Base-by-base conservation (phyloP, 1,140 invertebrate genomes). In the Leptinotarsa texana region DNA sequence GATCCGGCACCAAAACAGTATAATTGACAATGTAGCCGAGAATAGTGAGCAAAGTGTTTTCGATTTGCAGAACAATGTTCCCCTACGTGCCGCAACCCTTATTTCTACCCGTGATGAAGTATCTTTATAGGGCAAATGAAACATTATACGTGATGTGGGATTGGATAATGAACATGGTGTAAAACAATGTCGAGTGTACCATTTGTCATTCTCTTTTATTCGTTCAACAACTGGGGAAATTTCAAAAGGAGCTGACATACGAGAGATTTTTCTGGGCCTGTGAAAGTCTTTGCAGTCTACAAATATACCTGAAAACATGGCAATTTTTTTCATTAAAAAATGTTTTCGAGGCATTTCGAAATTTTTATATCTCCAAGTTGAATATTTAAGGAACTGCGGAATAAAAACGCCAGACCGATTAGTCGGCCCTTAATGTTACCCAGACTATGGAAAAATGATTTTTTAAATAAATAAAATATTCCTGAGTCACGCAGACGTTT, bases 51-150 rank as follows among this genome's bases (percentile, higher is more conserved):
- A 57, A 57, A 57, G 51, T 57, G 51, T 57, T 57, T 57, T 57
- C 51, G 15, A 57, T 18, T 57, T 18, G 51, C 15, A 57, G 51
- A 57, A 57, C 51, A 57, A 57, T 57, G 51, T 57, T 57, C 51
- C 51, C 51, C 51, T n/a, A 57, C 51, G 51, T 57, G 51, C 6
- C 51, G 17, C 51, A 57, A 57, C 51, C 51, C 51, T 57, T 57
- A 57, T 57, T 57, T 57, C 51, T n/a, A 57, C 15, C 51, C 51
- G 51, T 57, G n/a, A 57, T 57, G n/a, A 57, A 57, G 51, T 57
- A 57, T 18, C n/a, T 57, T 57, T 8, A 57, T 57, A 57, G n/a
- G 6, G 6, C 51, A 57, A 57, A 57, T 57, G 51, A 57, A 57
- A 57, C 17, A 57, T 57, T 18, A 57, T 18, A 57, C 51, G 17